Percentiles rank a stretch among this genome's conserved stretches.
Conservation (phyloP, 2,113 vertebrate genomes). For the Ammodytes dubius region DNA sequence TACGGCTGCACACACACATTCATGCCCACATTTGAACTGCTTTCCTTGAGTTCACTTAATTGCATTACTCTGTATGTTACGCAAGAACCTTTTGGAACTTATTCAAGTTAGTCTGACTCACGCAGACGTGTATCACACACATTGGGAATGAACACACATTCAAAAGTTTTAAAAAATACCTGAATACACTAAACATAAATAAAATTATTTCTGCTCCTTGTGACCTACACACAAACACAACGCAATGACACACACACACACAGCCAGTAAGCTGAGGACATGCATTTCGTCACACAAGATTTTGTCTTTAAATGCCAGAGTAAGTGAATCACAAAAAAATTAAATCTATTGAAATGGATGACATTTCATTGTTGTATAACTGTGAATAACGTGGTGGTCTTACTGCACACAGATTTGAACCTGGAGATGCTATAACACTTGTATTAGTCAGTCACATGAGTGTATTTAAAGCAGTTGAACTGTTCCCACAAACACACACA, state of each 20-base stretch:
- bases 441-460: too few relatives aligned
- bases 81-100: neutral
- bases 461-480: too few relatives aligned
- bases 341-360: neutral
- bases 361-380: neutral
- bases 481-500: too few relatives aligned
- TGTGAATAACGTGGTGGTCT: neutral
- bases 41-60: constrained; percentile 44
- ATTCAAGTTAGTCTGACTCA: constrained; percentile 10
- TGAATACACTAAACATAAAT: neutral
- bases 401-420: neutral
- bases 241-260: neutral
- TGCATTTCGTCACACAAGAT: neutral
- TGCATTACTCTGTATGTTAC: constrained; percentile 33
- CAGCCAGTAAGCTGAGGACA: neutral
- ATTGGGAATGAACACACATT: neutral
- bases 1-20: neutral
- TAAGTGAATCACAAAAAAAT: neutral
- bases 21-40: constrained; percentile 5
- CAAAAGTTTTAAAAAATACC: too few relatives aligned
- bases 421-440: too few relatives aligned
- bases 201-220: neutral
- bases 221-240: neutral
- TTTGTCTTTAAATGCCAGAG: constrained; percentile 1
- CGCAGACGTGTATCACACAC: constrained; percentile 6